Evolutionary conservation across 1,140 invertebrate genomes (phyloP).

Genomic region (Tetramorium parvispinum): DNA sequence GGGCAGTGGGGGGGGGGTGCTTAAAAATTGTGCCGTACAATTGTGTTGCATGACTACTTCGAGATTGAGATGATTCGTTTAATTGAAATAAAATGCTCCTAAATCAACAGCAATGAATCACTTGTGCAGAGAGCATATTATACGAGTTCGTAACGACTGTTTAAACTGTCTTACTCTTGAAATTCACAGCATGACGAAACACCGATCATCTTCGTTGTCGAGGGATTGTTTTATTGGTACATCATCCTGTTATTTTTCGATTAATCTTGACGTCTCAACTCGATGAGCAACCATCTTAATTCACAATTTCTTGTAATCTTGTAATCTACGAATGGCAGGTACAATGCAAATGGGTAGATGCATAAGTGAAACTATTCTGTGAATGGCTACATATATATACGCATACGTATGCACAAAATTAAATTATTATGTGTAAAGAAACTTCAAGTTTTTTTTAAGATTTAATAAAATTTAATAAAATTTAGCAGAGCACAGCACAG

Average conservation of each 20-base stretch:
- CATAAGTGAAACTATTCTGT: slow-evolving; percentile 14
- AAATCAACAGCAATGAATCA: slow-evolving; percentile 14
- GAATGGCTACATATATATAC: not conserved
- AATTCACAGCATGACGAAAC: slow-evolving; percentile 19
- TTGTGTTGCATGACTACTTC: not conserved
- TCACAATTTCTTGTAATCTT: slow-evolving; percentile 62
- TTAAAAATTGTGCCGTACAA: not conserved
- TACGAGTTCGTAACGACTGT: not conserved
- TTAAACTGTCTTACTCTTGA: slow-evolving; percentile 21
- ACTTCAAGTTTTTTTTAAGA: not conserved
- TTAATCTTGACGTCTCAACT: slow-evolving; percentile 63
- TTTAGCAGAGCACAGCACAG: too few relatives aligned
- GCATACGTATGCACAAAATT: not conserved
- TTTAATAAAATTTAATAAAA: not conserved
- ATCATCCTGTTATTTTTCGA: slow-evolving; percentile 13
- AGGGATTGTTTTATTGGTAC: slow-evolving; percentile 46
- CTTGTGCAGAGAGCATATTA: not conserved
- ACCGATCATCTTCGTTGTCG: not conserved
- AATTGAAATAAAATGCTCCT: not conserved
- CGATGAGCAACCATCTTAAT: slow-evolving; percentile 58
- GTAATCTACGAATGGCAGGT: slow-evolving; percentile 39
- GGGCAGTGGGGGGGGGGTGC: too few relatives aligned
- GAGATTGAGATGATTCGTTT: not conserved
- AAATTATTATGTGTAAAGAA: not conserved
- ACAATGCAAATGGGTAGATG: slow-evolving; percentile 31